These are phyloP conservation scores for Tenualosa thibaudeaui DNA, from an alignment of 2,797 vertebrate genomes.

Conservation along the genomic window DNA sequence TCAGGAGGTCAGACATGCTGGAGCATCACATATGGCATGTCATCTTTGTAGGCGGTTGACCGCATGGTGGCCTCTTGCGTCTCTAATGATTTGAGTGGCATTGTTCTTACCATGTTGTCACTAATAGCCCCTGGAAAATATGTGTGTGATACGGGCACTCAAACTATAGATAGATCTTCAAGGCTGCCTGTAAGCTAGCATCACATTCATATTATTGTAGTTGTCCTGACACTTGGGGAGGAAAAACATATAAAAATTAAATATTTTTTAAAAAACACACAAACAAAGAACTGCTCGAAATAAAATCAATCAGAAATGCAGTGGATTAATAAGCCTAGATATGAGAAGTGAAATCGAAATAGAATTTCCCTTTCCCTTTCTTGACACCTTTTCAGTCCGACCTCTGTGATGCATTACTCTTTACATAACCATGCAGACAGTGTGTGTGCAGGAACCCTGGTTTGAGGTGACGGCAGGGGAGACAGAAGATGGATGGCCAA, in stretches of 20 bases:
- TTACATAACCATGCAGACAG: constrained; percentile 21
- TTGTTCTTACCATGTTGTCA: background rate
- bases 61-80: background rate
- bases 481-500: constrained; percentile 48
- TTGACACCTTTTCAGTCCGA: background rate
- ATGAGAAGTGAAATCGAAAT: background rate
- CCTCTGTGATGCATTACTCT: constrained; percentile 10
- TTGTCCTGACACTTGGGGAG: background rate
- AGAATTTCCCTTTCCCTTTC: background rate
- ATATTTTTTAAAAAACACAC: no score
- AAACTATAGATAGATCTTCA: background rate
- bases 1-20: constrained; percentile 38
- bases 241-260: background rate
- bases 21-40: constrained; percentile 20
- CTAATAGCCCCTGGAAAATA: background rate
- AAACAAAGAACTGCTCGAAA: background rate
- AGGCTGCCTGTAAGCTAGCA: background rate
- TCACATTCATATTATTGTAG: background rate
- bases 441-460: constrained; percentile 31
- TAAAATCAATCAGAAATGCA: background rate
- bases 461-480: constrained; percentile 43
- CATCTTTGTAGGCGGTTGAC: constrained; percentile 17
- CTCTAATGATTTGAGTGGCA: constrained; percentile 2
- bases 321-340: background rate
- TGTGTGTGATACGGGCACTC: background rate